Conservation (phyloP, 2,888 invertebrate species). For the Glaucopsyche alexis region DNA sequence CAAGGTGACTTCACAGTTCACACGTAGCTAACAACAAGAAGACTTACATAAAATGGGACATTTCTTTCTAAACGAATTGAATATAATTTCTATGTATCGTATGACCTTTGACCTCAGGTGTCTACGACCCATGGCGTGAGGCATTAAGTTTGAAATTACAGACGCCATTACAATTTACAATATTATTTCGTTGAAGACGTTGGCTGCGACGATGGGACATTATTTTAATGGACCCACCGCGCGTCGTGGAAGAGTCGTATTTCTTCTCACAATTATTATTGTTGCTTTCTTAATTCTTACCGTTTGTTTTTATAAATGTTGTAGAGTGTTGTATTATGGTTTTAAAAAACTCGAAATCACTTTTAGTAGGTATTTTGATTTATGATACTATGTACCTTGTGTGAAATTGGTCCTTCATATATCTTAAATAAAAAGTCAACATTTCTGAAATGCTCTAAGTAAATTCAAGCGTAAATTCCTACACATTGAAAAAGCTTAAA, state of each 20-base stretch:
- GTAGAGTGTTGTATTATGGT: not conserved
- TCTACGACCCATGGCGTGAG: conserved; percentile 9
- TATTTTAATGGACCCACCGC: conserved; percentile 4
- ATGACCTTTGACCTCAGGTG: conserved; percentile 1
- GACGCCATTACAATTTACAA: conserved; percentile 9
- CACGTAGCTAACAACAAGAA: not conserved
- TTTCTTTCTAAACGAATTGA: not conserved
- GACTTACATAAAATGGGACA: not conserved
- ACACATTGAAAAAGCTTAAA: too few relatives aligned
- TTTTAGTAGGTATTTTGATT: too few relatives aligned
- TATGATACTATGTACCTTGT: too few relatives aligned
- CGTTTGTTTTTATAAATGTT: not conserved
- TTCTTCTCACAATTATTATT: not conserved
- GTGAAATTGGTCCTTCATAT: too few relatives aligned
- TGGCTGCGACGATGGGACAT: not conserved
- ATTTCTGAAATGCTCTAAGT: too few relatives aligned
- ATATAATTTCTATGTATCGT: not conserved
- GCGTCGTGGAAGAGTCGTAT: not conserved
- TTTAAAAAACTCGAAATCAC: not conserved
- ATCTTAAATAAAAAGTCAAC: too few relatives aligned
- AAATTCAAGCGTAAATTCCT: too few relatives aligned
- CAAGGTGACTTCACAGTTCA: not conserved
- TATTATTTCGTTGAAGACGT: conserved; percentile 2
- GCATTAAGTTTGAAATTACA: conserved; percentile 2
- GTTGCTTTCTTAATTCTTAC: not conserved